A percentile compares a stretch with the other conserved stretches of the same genome.
Evolutionary conservation across 2,888 invertebrate species (phyloP).

Genomic region (Teleogryllus oceanicus): DNA sequence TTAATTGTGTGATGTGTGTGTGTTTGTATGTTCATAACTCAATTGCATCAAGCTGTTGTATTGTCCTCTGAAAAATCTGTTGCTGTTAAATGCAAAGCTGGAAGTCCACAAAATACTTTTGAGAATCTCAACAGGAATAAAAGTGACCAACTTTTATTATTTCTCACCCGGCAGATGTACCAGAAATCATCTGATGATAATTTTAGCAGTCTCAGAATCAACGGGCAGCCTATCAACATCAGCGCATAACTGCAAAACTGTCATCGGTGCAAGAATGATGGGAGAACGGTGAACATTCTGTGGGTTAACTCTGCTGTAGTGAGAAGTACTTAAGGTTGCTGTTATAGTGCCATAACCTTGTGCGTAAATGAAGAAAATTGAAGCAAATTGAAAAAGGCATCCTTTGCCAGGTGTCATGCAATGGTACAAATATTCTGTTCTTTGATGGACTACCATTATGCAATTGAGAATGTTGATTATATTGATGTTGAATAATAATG

Average conservation of each 20-base stretch:
- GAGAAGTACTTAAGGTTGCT: slow-evolving; percentile 18
- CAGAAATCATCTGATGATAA: slow-evolving; percentile 31
- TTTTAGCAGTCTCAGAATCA: slow-evolving; percentile 34
- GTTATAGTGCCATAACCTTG: slow-evolving; percentile 20
- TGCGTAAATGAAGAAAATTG: not conserved
- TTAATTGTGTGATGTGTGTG: slow-evolving; percentile 19
- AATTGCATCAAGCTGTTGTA: not conserved
- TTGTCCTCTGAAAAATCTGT: not conserved
- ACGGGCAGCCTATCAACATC: slow-evolving; percentile 36
- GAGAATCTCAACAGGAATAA: not conserved
- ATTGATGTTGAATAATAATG: no score
- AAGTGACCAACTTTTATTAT: not conserved
- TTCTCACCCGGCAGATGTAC: slow-evolving; percentile 35
- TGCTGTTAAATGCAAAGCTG: not conserved
- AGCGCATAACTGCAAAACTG: slow-evolving; percentile 29
- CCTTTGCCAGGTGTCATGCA: not conserved
- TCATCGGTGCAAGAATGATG: not conserved
- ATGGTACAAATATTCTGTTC: not conserved
- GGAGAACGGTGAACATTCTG: not conserved
- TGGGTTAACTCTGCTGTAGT: not conserved
- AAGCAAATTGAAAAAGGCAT: not conserved
- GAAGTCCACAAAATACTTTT: not conserved
- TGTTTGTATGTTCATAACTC: not conserved
- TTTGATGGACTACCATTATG: not conserved
- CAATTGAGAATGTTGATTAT: no score